Percentiles rank a stretch among this genome's conserved stretches.
These are phyloP conservation scores for Procapra przewalskii DNA, from an alignment of 2,113 vertebrate species.

Conservation along the genomic window DNA sequence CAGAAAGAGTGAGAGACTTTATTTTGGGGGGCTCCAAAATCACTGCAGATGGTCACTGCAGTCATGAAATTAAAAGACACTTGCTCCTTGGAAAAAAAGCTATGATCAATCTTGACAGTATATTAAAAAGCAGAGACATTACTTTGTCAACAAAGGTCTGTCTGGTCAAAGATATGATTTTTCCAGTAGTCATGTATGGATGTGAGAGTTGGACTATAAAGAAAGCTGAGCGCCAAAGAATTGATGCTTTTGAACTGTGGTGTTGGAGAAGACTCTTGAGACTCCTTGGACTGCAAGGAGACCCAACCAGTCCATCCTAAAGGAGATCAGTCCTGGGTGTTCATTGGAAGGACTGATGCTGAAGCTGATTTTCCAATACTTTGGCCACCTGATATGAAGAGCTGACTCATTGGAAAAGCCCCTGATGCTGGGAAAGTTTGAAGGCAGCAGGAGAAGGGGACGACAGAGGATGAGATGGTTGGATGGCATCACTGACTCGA, in stretches of 20 bases:
- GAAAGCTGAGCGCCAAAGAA: neutral
- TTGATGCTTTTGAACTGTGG: neutral
- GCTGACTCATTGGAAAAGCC: neutral
- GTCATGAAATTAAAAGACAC: neutral
- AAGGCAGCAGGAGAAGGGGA: neutral
- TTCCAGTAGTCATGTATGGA: neutral
- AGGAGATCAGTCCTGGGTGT: neutral
- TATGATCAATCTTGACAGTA: neutral
- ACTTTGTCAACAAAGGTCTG: neutral
- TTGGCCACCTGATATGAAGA: neutral
- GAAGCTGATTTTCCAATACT: neutral
- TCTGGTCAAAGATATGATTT: neutral
- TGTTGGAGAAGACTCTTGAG: neutral
- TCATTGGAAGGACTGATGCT: neutral
- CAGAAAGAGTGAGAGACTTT: neutral
- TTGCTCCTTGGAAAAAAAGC: neutral
- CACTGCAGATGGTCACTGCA: neutral
- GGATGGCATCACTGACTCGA: rapidly evolving
- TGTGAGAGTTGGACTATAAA: neutral
- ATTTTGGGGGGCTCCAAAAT: neutral
- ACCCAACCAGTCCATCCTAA: neutral
- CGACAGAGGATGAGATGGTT: neutral
- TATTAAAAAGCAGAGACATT: neutral
- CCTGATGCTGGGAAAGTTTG: neutral
- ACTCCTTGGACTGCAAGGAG: neutral